Conservation (phyloP, 2,113 vertebrate species). For the Hypocryptadius cinnamomeus region DNA sequence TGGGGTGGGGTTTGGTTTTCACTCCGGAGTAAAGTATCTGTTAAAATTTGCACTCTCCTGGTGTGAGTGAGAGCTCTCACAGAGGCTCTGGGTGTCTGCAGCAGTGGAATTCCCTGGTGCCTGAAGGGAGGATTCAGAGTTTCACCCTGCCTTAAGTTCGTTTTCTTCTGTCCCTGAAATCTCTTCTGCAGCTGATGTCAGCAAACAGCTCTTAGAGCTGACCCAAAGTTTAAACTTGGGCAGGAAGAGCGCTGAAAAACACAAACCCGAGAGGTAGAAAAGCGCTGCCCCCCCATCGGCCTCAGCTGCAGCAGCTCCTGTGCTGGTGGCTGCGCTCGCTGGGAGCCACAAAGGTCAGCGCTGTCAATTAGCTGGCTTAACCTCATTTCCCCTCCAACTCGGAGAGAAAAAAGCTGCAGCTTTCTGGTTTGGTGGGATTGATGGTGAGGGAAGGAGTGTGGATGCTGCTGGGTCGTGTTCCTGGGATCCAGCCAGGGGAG, state of each 20-base stretch:
- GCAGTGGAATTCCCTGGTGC: background rate
- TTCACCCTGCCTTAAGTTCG: background rate
- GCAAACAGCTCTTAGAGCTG: background rate
- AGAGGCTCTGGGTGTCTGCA: background rate
- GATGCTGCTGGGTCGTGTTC: background rate
- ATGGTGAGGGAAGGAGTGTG: background rate
- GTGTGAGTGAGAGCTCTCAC: background rate
- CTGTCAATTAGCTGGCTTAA: slow-evolving; percentile 55
- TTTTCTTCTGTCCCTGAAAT: background rate
- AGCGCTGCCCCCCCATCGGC: background rate
- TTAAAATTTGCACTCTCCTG: background rate
- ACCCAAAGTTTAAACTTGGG: background rate
- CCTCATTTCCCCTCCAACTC: slow-evolving; percentile 29
- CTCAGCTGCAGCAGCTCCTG: slow-evolving; percentile 28
- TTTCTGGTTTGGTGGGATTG: background rate
- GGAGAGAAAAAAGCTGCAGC: background rate
- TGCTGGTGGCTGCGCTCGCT: slow-evolving; percentile 12
- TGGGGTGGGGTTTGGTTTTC: background rate
- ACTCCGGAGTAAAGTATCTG: background rate
- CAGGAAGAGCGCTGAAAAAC: background rate
- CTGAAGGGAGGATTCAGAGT: background rate
- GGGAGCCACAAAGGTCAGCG: slow-evolving; percentile 32
- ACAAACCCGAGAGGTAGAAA: background rate
- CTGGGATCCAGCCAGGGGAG: background rate
- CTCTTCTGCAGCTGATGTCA: background rate